phyloP scores from a whole-genome alignment of 2,113 vertebrate genomes.

The Leucoraja erinaceus region DNA sequence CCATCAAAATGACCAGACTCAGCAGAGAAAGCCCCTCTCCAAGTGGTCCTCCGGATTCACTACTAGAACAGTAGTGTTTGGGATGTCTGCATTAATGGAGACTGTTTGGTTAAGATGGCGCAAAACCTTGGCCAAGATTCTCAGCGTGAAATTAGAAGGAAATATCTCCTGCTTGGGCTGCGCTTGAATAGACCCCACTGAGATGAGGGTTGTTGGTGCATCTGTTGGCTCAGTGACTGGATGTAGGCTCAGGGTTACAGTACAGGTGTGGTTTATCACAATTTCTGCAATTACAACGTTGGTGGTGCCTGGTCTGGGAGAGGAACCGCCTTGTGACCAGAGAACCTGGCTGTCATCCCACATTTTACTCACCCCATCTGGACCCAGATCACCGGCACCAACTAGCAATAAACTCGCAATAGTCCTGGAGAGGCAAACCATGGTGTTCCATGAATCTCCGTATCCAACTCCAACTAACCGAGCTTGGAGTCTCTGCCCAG shows the following conservation, averaged over 20 bases:
- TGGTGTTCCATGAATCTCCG: slow-evolving; percentile 3
- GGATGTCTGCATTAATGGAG: neutral
- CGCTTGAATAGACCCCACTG: too few species aligned
- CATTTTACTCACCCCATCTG: neutral
- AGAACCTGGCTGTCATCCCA: neutral
- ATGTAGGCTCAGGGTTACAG: neutral
- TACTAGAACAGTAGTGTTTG: neutral
- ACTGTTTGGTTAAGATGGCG: neutral
- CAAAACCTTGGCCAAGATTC: neutral
- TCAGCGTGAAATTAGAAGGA: neutral
- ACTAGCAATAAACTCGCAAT: neutral
- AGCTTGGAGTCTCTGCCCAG: neutral
- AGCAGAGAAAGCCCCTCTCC: neutral
- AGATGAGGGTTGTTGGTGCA: neutral
- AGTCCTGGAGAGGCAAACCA: slow-evolving; percentile 1
- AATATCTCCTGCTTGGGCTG: neutral
- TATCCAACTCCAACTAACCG: neutral
- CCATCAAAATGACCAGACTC: neutral
- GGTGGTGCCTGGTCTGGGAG: neutral
- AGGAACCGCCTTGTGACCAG: neutral
- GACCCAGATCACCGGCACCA: neutral
- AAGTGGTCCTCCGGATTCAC: neutral
- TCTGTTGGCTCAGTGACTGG: neutral
- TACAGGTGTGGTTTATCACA: neutral
- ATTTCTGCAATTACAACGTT: neutral